Conservation (phyloP, 2,113 vertebrate species). For the Microcebus tavaratra region DNA sequence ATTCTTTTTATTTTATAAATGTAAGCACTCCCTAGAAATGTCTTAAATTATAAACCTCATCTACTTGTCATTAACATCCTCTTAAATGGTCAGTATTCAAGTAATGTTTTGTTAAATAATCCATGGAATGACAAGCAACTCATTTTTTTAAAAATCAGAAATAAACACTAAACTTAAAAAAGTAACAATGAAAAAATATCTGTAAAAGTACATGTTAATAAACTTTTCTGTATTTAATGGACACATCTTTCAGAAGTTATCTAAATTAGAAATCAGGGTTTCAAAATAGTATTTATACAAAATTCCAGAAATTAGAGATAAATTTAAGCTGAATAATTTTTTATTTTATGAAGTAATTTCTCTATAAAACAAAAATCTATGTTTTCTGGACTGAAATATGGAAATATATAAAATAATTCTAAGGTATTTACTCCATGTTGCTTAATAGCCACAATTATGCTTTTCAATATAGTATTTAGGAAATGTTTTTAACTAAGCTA, state of each 20-base stretch:
- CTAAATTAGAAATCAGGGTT: slow-evolving; percentile 9
- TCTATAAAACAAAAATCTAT: neutral
- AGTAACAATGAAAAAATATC: neutral
- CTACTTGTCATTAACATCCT: neutral
- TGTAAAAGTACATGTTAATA: neutral
- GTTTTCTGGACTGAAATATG: neutral
- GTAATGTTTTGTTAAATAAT: neutral
- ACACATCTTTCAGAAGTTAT: neutral
- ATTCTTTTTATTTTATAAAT: neutral
- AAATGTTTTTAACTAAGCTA: slow-evolving; percentile 36
- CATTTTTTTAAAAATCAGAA: neutral
- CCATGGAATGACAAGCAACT: neutral
- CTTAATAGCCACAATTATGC: neutral
- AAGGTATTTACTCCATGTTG: neutral
- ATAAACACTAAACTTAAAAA: neutral
- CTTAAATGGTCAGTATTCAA: neutral
- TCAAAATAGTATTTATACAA: slow-evolving; percentile 1
- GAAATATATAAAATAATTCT: slow-evolving; percentile 2
- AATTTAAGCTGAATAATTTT: neutral
- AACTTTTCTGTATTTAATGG: neutral
- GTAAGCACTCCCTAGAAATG: neutral
- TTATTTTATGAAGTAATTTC: neutral
- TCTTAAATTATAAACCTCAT: neutral
- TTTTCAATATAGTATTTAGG: neutral
- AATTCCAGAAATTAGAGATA: neutral